phyloP scores from a whole-genome alignment of 2,113 vertebrate genomes.

The Triplophysa siluroides region DNA sequence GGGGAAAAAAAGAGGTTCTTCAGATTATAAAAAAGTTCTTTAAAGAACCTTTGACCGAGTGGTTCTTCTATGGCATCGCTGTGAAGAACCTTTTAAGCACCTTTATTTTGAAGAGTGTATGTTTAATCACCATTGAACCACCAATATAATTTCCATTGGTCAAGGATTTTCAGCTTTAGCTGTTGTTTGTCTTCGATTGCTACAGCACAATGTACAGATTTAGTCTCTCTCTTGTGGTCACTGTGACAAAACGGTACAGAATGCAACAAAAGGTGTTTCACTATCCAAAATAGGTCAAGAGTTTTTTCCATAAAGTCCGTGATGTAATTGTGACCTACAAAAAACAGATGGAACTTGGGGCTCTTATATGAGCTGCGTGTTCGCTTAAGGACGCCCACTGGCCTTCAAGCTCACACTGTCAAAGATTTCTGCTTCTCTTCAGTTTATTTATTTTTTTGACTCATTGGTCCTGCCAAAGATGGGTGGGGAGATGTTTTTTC shows the following conservation, averaged over 20 bases:
- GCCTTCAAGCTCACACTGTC: constrained; percentile 16
- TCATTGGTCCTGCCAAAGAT: not conserved
- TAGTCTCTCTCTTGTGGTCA: not conserved
- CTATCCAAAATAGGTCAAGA: constrained; percentile 68
- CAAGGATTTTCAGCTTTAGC: no score
- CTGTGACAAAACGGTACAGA: not conserved
- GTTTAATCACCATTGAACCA: no score
- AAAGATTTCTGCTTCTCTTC: constrained; percentile 22
- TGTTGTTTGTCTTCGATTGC: no score
- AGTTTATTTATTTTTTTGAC: constrained; percentile 13
- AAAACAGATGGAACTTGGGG: constrained; percentile 67
- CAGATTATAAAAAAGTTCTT: no score
- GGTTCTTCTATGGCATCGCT: no score
- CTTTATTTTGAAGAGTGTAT: no score
- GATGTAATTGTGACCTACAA: constrained; percentile 72
- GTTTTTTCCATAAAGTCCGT: constrained; percentile 67
- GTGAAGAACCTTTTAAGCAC: no score
- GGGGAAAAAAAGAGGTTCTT: no score
- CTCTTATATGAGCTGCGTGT: constrained; percentile 25
- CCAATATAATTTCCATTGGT: not conserved
- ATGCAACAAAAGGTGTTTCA: constrained; percentile 61
- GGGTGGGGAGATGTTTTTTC: constrained; percentile 9
- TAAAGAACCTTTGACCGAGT: no score
- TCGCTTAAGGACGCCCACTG: constrained; percentile 17
- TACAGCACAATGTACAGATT: no score